Conservation (phyloP, 1,140 invertebrate species). For the Apolygus lucorum region DNA sequence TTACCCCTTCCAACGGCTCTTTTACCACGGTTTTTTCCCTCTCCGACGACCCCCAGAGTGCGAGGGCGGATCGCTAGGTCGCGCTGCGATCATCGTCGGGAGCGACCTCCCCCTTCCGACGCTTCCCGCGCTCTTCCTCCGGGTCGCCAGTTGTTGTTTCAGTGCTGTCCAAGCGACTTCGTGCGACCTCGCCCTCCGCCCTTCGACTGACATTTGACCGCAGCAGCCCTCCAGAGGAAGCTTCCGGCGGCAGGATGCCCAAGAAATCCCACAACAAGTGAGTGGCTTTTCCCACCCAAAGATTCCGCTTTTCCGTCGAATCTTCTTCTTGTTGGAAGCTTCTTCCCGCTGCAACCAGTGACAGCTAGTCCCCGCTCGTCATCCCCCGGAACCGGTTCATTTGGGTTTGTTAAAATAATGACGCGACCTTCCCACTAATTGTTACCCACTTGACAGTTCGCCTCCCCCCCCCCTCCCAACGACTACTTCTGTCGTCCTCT, state of each 20-base stretch:
- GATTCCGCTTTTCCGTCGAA: too few relatives aligned
- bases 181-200: not conserved
- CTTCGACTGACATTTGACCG: too few relatives aligned
- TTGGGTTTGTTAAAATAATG: not conserved
- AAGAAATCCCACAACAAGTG: constrained; percentile 20
- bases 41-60: not conserved
- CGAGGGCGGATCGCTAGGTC: not conserved
- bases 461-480: too few relatives aligned
- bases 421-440: constrained; percentile 3
- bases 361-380: not conserved
- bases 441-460: not conserved
- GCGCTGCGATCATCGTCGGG: not conserved
- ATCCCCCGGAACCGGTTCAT: constrained; percentile 1
- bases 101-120: not conserved
- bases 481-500: too few relatives aligned
- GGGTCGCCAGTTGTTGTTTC: not conserved
- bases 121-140: not conserved
- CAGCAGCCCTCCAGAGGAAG: too few relatives aligned
- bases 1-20: too few relatives aligned
- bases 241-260: not conserved
- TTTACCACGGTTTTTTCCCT: too few relatives aligned
- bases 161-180: not conserved
- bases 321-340: too few relatives aligned
- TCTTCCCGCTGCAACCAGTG: too few relatives aligned
- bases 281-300: too few relatives aligned